Base-by-base conservation (phyloP, 2,888 invertebrate genomes). In the Beris chalybata region DNA sequence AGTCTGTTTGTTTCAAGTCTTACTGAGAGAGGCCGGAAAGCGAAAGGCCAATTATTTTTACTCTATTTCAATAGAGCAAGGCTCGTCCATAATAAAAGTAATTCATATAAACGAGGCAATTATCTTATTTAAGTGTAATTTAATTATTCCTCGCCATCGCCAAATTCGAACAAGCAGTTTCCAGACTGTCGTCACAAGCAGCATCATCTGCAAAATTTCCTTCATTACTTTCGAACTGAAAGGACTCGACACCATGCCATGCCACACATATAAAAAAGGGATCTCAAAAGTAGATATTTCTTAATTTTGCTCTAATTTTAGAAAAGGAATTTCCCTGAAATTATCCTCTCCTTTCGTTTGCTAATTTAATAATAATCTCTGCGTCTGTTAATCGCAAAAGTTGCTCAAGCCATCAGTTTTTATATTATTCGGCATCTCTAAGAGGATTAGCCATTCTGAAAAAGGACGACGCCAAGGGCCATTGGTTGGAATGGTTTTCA, bases 281-380 rank as follows among this genome's bases (percentile, higher is more conserved):
- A 30, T 53, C 53, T 53, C 29, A 11, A 22, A 30, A 30, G 38
- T 31, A 65, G 65, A 65, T 65, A 55, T 65, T 65, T 65, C 55
- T 65, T 64, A 65, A 65, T 65, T 65, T 65, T 56, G 15, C 44
- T 55, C 31, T 65, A 56, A 65, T 65, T 65, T 32, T 44, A 32
- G 9, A 56, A 56, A 55, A 47, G 56, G 30, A 47, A 54, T 47
- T 57, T 54, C 48, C 45, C 12, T 31, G 48, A 64, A 63, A 52
- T 66, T 29, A 50, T 29, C 55, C 43, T 52, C 63, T 22, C 22
- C 52, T 13, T 43, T 15, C 44, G 43, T 11, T 63, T 44, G 22
- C 57, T 67, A 67, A 64, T 67, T 67, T 67, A 64, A 67, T 64
- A 64, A 67, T 67, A 56, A 67, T 57, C 67, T 64, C 47, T 52